phyloP scores from a whole-genome alignment of 2,797 vertebrate species.

The Karalla daura region DNA sequence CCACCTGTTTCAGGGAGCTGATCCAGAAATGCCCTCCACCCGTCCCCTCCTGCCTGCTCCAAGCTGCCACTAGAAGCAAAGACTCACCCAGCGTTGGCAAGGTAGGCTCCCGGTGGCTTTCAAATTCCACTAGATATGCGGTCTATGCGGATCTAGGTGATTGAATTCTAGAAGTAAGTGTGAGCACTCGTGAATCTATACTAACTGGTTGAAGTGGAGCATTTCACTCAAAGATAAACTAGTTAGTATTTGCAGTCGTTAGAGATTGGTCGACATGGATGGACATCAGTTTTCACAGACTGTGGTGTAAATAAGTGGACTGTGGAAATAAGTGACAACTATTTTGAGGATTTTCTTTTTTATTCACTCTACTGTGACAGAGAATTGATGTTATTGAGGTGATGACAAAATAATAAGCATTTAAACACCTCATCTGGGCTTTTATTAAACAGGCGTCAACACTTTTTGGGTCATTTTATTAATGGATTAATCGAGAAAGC shows the following conservation, averaged over 20 bases:
- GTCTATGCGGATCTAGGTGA: not conserved
- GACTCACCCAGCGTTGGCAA: conserved; percentile 92
- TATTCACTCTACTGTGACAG: too few relatives aligned
- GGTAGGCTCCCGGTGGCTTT: conserved; percentile 82
- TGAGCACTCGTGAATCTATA: not conserved
- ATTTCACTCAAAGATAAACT: not conserved
- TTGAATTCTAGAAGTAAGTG: not conserved
- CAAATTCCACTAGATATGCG: conserved; percentile 29
- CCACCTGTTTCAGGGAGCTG: conserved; percentile 93
- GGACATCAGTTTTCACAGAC: not conserved
- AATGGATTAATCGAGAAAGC: too few relatives aligned
- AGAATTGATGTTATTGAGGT: too few relatives aligned
- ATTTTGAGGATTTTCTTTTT: too few relatives aligned
- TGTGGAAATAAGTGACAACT: too few relatives aligned
- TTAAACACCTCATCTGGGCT: too few relatives aligned
- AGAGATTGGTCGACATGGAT: not conserved
- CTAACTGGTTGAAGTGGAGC: not conserved
- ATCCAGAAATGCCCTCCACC: conserved; percentile 91
- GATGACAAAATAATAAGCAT: too few relatives aligned
- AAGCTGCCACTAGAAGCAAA: conserved; percentile 92
- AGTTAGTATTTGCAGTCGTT: not conserved
- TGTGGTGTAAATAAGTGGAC: too few relatives aligned
- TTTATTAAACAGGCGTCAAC: too few relatives aligned
- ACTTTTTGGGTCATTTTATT: too few relatives aligned
- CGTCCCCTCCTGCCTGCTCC: conserved; percentile 90